These are phyloP conservation scores for Pollenia angustigena DNA, from an alignment of 2,888 invertebrate species.

Conservation along the genomic window DNA sequence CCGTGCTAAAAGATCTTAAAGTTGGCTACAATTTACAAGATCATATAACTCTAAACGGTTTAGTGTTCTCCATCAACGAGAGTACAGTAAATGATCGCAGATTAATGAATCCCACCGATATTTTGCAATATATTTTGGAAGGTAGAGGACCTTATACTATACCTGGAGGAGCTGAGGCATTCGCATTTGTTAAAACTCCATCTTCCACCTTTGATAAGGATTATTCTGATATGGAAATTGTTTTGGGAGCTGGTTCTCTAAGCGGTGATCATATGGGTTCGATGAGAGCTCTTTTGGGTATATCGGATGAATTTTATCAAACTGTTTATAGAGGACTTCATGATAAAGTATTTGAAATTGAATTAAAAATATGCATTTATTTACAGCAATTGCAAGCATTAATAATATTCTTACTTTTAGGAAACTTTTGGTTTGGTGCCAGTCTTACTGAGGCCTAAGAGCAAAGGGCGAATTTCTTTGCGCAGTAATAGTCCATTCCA, in stretches of 20 bases:
- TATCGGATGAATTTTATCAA: conserved; percentile 84
- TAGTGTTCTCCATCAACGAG: conserved; percentile 90
- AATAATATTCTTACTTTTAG: conserved; percentile 58
- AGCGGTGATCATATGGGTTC: conserved; percentile 90
- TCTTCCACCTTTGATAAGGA: conserved; percentile 84
- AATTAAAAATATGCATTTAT: neutral
- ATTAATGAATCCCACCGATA: conserved; percentile 85
- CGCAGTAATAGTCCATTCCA: conserved; percentile 89
- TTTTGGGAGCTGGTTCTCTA: conserved; percentile 90
- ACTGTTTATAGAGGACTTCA: conserved; percentile 82
- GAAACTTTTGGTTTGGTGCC: conserved; percentile 89
- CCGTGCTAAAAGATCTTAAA: conserved; percentile 88
- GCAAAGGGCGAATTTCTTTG: conserved; percentile 89
- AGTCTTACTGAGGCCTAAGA: conserved; percentile 90
- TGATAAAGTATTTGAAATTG: conserved; percentile 75
- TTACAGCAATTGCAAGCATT: neutral
- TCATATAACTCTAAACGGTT: conserved; percentile 89
- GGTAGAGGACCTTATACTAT: conserved; percentile 90
- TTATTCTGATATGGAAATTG: conserved; percentile 92
- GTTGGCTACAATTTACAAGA: conserved; percentile 94
- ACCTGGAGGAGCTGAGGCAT: conserved; percentile 91
- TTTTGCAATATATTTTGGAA: conserved; percentile 87
- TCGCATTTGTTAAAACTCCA: conserved; percentile 90
- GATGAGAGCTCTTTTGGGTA: conserved; percentile 87
- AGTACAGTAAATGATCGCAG: conserved; percentile 88